Evolutionary conservation across 2,888 invertebrate genomes (phyloP), one percentile per base, ranked within the genome.

Genomic region (Pristionchus arcanus): DNA sequence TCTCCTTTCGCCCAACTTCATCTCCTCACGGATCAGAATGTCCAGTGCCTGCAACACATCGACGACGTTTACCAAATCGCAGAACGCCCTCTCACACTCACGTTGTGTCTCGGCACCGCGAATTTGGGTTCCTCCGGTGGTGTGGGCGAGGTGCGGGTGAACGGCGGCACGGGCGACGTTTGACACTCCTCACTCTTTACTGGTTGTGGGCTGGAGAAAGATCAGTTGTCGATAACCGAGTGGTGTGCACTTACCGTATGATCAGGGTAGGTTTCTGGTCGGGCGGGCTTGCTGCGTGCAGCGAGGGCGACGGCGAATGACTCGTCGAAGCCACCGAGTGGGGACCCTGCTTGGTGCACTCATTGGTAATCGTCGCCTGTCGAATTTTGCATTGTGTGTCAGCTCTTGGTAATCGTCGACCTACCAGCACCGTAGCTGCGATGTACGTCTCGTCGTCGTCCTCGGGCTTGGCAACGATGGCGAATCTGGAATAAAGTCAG

Each of bases 21-120:
- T 94, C 84, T 94, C 94, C 90, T 94, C 94, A 25, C 90, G 90
- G n/a, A 94, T 90, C 28, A 94, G 91, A 37, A 92, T 71, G 28
- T 90, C 77, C 25, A 94, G 85, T 2, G 90, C 91, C 90, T 92
- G 55, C 87, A 91, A 59, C 34, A 49, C 59, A 34, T 28, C 7
- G 37, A 5, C 84, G 84, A 85, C 59, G 4, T 59, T 85, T 85
- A 19, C 19, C 19, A 59, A 85, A 49, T 49, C 81, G 15, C 49
- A 53, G 81, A 81, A 81, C n/a, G 74, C 74, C 4, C 49, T 28
- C 81, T 25, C 15, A 81, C 81, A 81, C 81, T 74, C 37, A 74
- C 74, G 74, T 74, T 74, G 74, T 74, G 74, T 16, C n/a, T 53
- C n/a, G 81, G 49, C 5, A n/a, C 16, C 19, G 21, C n/a, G 25